Conservation (phyloP, 2,888 invertebrate genomes). For the Andrena minutula region DNA sequence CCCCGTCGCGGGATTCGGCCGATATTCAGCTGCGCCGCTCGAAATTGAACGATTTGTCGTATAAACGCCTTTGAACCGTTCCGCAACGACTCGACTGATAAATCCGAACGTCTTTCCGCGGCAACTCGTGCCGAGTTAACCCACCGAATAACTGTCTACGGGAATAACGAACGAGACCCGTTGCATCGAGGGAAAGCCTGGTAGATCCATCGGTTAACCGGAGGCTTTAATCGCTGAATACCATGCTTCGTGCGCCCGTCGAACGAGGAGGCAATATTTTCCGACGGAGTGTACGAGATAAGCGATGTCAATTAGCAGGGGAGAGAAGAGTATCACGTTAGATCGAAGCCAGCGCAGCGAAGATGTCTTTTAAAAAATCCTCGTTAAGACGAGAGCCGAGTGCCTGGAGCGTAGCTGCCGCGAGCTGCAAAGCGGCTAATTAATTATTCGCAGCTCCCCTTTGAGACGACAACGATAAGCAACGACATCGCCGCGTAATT, state of each 20-base stretch:
- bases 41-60: slow-evolving; percentile 70
- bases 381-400: slow-evolving; percentile 14
- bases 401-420: neutral
- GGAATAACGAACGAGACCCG: neutral
- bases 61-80: slow-evolving; percentile 63
- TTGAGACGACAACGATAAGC: slow-evolving; percentile 36
- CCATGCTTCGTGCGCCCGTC: neutral
- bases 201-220: neutral
- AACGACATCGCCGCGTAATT: slow-evolving; percentile 40
- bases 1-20: slow-evolving; percentile 59
- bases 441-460: slow-evolving; percentile 45
- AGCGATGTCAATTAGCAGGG: neutral
- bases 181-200: neutral
- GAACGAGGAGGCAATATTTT: neutral
- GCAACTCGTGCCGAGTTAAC: slow-evolving; percentile 42
- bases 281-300: neutral
- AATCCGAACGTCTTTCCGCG: slow-evolving; percentile 47
- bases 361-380: slow-evolving; percentile 12
- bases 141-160: slow-evolving; percentile 1
- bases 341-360: neutral
- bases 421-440: slow-evolving; percentile 26
- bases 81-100: slow-evolving; percentile 55
- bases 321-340: neutral
- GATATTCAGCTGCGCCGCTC: slow-evolving; percentile 58
- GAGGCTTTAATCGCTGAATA: neutral